Percentiles rank a stretch among this genome's conserved stretches.
phyloP scores from a whole-genome alignment of 2,797 vertebrate genomes.

The Pangasius mekongensis region DNA sequence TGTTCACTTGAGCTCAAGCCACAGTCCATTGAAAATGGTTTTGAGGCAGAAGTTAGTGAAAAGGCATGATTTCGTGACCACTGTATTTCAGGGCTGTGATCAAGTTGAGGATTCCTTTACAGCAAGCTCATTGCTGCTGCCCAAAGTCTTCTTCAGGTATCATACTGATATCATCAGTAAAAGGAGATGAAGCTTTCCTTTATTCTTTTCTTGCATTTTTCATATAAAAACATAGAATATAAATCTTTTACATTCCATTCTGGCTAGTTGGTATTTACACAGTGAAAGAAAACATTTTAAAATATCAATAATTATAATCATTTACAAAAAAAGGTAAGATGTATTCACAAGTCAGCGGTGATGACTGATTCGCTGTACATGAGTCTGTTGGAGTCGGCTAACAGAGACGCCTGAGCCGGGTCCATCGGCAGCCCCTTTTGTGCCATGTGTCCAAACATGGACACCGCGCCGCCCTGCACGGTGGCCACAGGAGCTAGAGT shows the following conservation, averaged over 20 bases:
- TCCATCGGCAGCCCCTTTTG: slow-evolving; percentile 90
- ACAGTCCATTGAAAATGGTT: slow-evolving; percentile 1
- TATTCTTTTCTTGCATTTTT: slow-evolving; percentile 37
- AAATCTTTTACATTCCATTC: slow-evolving; percentile 74
- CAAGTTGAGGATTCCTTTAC: background rate
- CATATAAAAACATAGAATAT: slow-evolving; percentile 71
- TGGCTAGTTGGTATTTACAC: slow-evolving; percentile 78
- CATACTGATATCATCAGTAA: slow-evolving; percentile 27
- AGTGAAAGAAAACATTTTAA: slow-evolving; percentile 64
- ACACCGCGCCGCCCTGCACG: slow-evolving; percentile 77
- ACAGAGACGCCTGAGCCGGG: slow-evolving; percentile 85
- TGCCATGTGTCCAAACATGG: slow-evolving; percentile 86
- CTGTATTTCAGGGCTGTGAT: slow-evolving; percentile 9
- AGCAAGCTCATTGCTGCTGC: background rate
- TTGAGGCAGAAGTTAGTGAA: background rate
- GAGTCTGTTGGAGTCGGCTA: slow-evolving; percentile 84
- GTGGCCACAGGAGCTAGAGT: slow-evolving; percentile 79
- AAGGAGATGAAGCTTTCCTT: slow-evolving; percentile 27
- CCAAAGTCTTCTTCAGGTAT: slow-evolving; percentile 24
- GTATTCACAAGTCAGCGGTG: slow-evolving; percentile 87
- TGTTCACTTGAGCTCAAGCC: background rate
- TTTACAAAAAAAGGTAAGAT: slow-evolving; percentile 52
- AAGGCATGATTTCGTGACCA: background rate
- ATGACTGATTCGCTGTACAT: slow-evolving; percentile 91
- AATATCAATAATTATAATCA: slow-evolving; percentile 63